These are phyloP conservation scores for Furcula furcula DNA, from an alignment of 2,888 invertebrate genomes.

Conservation along the genomic window DNA sequence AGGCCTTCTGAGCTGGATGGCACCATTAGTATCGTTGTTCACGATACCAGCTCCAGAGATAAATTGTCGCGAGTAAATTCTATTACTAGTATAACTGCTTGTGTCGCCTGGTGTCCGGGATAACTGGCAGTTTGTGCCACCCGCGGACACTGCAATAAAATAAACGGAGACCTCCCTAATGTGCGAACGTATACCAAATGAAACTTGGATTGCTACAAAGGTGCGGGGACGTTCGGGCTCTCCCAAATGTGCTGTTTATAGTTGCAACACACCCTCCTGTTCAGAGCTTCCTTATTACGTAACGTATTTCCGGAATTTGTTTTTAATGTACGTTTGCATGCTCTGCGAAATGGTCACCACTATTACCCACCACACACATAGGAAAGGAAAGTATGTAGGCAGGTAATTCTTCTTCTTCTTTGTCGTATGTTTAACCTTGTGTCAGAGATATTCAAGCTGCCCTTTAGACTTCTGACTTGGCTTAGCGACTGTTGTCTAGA, in stretches of 20 bases:
- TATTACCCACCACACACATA: no score
- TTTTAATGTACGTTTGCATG: conserved; percentile 18
- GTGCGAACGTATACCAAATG: conserved; percentile 42
- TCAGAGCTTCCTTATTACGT: conserved; percentile 11
- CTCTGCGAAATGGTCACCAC: no score
- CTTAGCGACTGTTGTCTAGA: no score
- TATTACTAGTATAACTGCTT: conserved; percentile 35
- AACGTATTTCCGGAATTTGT: conserved; percentile 20
- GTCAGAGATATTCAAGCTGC: no score
- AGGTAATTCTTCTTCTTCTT: no score
- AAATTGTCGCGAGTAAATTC: conserved; percentile 37
- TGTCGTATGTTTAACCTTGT: no score
- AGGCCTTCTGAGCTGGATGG: no score
- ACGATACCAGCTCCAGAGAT: conserved; percentile 21
- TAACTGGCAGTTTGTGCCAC: conserved; percentile 44
- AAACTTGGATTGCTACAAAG: conserved; percentile 39
- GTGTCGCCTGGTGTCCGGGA: conserved; percentile 28
- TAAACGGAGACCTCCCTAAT: conserved; percentile 44
- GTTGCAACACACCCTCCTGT: conserved; percentile 18
- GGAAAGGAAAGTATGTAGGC: no score
- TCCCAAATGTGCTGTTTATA: conserved; percentile 40
- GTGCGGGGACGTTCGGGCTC: conserved; percentile 18
- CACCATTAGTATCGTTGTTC: conserved; percentile 25
- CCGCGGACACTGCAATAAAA: conserved; percentile 51
- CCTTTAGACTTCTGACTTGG: no score